Evolutionary conservation across 1,140 invertebrate species (phyloP), one percentile per base, ranked within the genome.

Genomic region (Drosophila sp.): DNA sequence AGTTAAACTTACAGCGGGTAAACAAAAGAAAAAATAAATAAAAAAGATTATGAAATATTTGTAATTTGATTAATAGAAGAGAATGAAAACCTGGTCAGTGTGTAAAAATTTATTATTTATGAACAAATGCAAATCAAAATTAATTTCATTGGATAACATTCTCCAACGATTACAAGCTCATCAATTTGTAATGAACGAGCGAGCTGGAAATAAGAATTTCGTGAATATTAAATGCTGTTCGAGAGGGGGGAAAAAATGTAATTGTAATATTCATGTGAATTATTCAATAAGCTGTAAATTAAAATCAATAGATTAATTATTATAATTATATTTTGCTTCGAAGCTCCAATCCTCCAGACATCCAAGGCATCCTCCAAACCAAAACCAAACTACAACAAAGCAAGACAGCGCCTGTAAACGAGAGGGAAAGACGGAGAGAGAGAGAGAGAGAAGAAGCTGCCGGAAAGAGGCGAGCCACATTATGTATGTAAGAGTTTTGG

Each of bases 221-320:
- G 48, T 65, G n/a, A 75, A 78, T 78, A 63, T 71, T 57, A 71
- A 75, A 78, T 82, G 71, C 75, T 66, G 71, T n/a, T n/a, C 34
- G 25, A 54, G 48, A 40, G 38, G 38, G 1, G 1, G 38, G 38
- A 18, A 16, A 81, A 67, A 70, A 80, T 53, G 56, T 86, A 43
- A 63, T 72, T 66, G 45, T 48, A 62, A 76, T 70, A 81, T 66
- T 78, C 53, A 48, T 70, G 65, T 81, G 18, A 74, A 86, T 86
- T 81, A 86, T 86, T 87, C 45, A 86, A 56, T 70, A 56, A 56
- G 64, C 83, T 89, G 82, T n/a, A 87, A 81, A 78, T 36, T 27
- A 78, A 82, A 82, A 76, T 87, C 78, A 73, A 87, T 87, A 74
- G 72, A 89, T 79, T 89, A 79, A 87, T 87, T 83, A 82, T 76